These are phyloP conservation scores for Distichodus sexfasciatus DNA, from an alignment of 2,797 vertebrate genomes.

Conservation along the genomic window DNA sequence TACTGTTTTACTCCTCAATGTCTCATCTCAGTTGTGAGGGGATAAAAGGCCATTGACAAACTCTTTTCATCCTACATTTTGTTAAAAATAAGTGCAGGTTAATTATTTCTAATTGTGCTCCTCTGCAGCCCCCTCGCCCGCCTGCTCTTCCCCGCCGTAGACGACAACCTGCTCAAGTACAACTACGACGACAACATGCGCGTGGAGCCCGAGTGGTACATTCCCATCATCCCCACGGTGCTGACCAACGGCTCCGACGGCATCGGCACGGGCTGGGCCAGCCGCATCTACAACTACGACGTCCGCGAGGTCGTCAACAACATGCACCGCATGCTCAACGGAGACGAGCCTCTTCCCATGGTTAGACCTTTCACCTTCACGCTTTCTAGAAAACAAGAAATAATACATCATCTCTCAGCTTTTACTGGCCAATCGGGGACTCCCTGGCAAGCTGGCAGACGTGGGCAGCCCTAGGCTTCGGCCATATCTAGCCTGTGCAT, in stretches of 20 bases:
- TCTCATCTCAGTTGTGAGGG: no score
- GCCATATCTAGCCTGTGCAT: no score
- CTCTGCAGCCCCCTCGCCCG: conserved; percentile 81
- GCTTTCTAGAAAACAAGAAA: no score
- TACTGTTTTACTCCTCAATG: background rate
- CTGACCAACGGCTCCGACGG: conserved; percentile 92
- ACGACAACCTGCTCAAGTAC: conserved; percentile 89
- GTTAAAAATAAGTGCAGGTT: no score
- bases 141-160: conserved; percentile 83
- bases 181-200: conserved; percentile 93
- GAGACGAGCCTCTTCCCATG: conserved; percentile 87
- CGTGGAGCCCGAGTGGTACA: conserved; percentile 98
- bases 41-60: no score
- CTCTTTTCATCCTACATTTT: no score
- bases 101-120: no score
- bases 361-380: conserved; percentile 64
- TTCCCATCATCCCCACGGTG: conserved; percentile 93
- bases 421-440: no score
- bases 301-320: conserved; percentile 88
- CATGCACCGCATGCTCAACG: conserved; percentile 84
- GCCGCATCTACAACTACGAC: conserved; percentile 89
- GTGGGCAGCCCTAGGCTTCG: no score
- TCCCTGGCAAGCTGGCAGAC: no score
- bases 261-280: conserved; percentile 97
- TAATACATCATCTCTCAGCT: no score